phyloP scores from a whole-genome alignment of 35 echinoderm and acorn worm species.

The Ophiothrix spiculata region DNA sequence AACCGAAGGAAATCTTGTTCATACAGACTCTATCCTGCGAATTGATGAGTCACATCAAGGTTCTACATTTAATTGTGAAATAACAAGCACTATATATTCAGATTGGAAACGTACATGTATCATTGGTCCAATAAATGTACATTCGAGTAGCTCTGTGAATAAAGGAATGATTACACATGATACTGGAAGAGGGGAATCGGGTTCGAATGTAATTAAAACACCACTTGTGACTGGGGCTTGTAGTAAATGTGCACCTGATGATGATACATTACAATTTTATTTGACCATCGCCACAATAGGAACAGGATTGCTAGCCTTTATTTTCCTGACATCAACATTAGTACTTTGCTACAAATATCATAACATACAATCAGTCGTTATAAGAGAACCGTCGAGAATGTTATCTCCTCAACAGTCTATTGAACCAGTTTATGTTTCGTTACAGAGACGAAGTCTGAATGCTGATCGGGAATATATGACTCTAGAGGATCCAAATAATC shows the following conservation, averaged over 20 bases:
- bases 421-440: constrained; percentile 4
- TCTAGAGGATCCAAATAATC: constrained; percentile 1
- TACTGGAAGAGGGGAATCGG: too few species aligned
- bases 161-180: too few species aligned
- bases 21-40: background rate
- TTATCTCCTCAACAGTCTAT: background rate
- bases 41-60: background rate
- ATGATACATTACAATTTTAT: background rate
- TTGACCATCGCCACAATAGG: background rate
- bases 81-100: background rate
- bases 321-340: background rate
- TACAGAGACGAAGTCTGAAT: background rate
- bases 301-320: background rate
- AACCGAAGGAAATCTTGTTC: background rate
- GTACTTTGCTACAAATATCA: background rate
- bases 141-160: too few species aligned
- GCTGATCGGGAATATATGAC: background rate
- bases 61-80: background rate
- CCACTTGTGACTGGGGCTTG: too few species aligned
- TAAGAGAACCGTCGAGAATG: background rate
- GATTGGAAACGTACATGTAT: background rate
- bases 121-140: background rate
- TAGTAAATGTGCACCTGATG: background rate
- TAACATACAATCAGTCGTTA: background rate
- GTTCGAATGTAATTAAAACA: too few species aligned